Conservation (phyloP, 2,888 invertebrate genomes). For the Chouioia cunea region DNA sequence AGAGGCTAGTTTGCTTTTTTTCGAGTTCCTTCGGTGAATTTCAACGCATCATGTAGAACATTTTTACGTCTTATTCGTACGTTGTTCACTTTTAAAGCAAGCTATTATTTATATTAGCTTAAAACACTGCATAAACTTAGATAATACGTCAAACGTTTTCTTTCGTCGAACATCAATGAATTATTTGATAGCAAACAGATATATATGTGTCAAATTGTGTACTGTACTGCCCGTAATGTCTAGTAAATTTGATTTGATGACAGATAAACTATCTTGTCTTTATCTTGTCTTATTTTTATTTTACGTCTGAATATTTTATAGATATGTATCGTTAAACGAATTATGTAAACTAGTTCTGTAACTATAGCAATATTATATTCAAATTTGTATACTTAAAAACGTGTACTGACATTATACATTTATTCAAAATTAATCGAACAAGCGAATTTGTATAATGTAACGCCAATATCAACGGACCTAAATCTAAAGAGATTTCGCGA, state of each 20-base stretch:
- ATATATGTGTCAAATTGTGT: neutral
- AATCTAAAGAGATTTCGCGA: neutral
- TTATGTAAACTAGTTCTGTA: neutral
- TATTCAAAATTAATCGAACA: too few species aligned
- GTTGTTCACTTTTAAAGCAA: too few species aligned
- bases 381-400: too few species aligned
- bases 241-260: slow-evolving; percentile 18
- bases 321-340: neutral
- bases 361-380: too few species aligned
- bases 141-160: too few species aligned
- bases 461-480: too few species aligned
- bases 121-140: too few species aligned
- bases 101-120: too few species aligned
- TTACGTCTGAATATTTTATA: slow-evolving; percentile 11
- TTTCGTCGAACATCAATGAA: slow-evolving; percentile 9
- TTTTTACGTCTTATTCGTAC: neutral
- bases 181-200: slow-evolving; percentile 15
- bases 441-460: too few species aligned
- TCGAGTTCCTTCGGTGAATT: slow-evolving; percentile 12
- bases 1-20: slow-evolving; percentile 28
- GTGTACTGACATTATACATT: too few species aligned
- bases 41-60: slow-evolving; percentile 10
- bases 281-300: neutral
- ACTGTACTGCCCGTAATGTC: slow-evolving; percentile 12
- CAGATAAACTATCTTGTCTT: slow-evolving; percentile 18